Percentiles rank a stretch among this genome's conserved stretches.
These are phyloP conservation scores for Pantala flavescens DNA, from an alignment of 1,140 invertebrate genomes.

Conservation along the genomic window DNA sequence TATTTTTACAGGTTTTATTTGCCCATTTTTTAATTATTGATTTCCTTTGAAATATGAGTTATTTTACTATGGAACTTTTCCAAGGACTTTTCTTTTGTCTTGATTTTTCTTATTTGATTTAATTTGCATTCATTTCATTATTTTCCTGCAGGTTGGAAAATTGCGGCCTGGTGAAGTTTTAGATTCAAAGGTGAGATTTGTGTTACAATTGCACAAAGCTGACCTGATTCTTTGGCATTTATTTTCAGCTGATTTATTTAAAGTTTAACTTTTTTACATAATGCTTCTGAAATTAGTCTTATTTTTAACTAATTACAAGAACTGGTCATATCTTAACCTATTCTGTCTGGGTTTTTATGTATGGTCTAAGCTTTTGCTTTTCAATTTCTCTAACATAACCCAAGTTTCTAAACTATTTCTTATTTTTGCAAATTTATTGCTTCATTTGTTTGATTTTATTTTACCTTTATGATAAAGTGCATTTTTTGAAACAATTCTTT, in stretches of 20 bases:
- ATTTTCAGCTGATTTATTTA: constrained; percentile 13
- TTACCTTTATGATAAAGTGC: too few relatives aligned
- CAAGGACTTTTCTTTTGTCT: background rate
- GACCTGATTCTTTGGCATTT: constrained; percentile 37
- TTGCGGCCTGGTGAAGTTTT: constrained; percentile 68
- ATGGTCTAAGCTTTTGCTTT: too few relatives aligned
- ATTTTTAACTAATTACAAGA: background rate
- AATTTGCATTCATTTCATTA: constrained; percentile 24
- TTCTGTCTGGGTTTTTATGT: too few relatives aligned
- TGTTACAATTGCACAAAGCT: constrained; percentile 44
- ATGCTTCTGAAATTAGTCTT: constrained; percentile 20
- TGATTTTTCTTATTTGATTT: constrained; percentile 21
- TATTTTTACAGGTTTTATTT: constrained; percentile 22
- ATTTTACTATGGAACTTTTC: constrained; percentile 6
- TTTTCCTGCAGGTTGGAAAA: constrained; percentile 52
- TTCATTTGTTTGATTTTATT: too few relatives aligned
- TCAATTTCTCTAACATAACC: too few relatives aligned
- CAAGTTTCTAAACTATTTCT: too few relatives aligned
- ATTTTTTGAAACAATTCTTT: too few relatives aligned
- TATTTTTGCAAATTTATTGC: too few relatives aligned
- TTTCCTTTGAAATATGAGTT: background rate
- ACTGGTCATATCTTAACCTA: too few relatives aligned
- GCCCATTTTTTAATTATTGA: constrained; percentile 15
- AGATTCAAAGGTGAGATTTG: constrained; percentile 62
- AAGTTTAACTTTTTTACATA: background rate